These are phyloP conservation scores for Electrophaes corylata DNA, from an alignment of 2,888 invertebrate genomes.

Conservation along the genomic window DNA sequence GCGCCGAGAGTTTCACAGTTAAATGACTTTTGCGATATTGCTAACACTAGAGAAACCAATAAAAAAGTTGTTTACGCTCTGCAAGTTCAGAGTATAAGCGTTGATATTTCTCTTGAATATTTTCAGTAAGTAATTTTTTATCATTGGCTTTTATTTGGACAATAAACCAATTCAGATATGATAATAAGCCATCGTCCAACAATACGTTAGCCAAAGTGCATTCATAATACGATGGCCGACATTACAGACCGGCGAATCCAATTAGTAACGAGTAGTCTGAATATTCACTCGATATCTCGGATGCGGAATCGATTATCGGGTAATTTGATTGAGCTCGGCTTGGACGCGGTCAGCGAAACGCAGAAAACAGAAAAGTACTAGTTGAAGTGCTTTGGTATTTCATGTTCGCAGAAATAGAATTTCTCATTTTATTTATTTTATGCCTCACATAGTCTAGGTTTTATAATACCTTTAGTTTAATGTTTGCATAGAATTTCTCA, in stretches of 20 bases:
- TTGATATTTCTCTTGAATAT: too few species aligned
- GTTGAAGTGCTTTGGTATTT: slow-evolving; percentile 1
- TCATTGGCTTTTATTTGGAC: background rate
- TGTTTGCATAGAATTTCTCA: background rate
- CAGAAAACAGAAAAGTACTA: slow-evolving; percentile 9
- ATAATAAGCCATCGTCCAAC: slow-evolving; percentile 12
- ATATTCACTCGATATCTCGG: slow-evolving; percentile 69
- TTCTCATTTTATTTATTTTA: background rate
- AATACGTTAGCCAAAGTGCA: slow-evolving; percentile 22
- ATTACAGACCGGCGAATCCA: slow-evolving; percentile 61
- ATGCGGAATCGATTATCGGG: slow-evolving; percentile 66
- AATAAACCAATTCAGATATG: slow-evolving; percentile 5
- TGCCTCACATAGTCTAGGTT: background rate
- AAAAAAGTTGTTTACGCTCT: too few species aligned
- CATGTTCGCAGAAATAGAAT: background rate
- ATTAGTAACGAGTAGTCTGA: slow-evolving; percentile 72
- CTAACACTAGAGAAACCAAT: too few species aligned
- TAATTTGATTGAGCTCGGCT: slow-evolving; percentile 38
- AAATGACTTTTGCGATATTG: too few species aligned
- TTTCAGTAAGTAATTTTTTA: too few species aligned
- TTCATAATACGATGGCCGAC: slow-evolving; percentile 29
- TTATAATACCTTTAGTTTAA: background rate
- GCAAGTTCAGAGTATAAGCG: too few species aligned
- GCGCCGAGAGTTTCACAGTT: too few species aligned
- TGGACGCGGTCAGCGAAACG: slow-evolving; percentile 14